Base-by-base conservation (phyloP, 2,888 invertebrate genomes). In the Cenopis cana region DNA sequence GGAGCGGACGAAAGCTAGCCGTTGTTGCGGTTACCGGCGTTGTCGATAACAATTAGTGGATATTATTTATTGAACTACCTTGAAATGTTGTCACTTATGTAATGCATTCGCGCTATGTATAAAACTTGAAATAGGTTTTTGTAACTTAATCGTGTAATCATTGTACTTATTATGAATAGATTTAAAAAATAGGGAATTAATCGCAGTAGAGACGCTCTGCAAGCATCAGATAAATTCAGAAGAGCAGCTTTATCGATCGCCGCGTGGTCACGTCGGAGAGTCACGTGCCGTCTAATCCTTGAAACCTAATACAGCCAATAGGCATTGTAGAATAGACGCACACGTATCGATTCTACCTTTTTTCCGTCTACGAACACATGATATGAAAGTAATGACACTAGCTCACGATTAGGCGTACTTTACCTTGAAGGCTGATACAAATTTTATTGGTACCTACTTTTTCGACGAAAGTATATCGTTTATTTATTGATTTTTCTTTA, bases 211-310 rank as follows among this genome's bases (percentile, higher is more conserved):
- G 49, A 36, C 20, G 41, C 50, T 60, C 68, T 12, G 52, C 33
- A 55, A 72, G 78, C 79, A 76, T 77, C 76, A 81, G 82, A 81
- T 85, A 85, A 83, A 81, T 85, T 85, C 82, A 84, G 83, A 82
- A 82, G 75, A 77, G 78, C 74, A 73, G 70, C n/a, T 68, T 59
- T 83, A 84, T 85, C 82, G 85, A 85, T 85, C 84, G 74, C 73
- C 38, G 20, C 75, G 62, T 72, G 50, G 69, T 74, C 75, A 75
- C 76, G 75, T 74, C 72, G 73, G 68, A 72, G 68, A 74, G 75
- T 78, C 74, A 75, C 76, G 72, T 57, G 49, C 24, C 73, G 67
- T 76, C 75, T 74, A 75, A 79, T 76, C 78, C 78, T 81, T 78
- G 77, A 79, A 60, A 61, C 60, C 61, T 69, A 59, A 73, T 76